Conservation (phyloP, 2,797 vertebrate genomes). For the Chromis chromis region DNA sequence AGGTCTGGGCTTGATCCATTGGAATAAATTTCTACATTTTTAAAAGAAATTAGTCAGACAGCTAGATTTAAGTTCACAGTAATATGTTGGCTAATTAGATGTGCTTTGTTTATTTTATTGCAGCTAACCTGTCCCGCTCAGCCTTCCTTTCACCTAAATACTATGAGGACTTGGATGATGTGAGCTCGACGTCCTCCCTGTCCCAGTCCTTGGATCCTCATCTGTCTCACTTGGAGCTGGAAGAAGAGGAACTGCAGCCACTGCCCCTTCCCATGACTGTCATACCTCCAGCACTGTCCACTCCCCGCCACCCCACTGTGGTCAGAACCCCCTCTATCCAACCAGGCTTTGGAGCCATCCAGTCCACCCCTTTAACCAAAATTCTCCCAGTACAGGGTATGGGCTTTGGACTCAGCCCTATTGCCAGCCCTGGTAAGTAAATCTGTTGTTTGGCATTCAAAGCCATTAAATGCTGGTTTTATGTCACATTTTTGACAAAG, state of each 20-base stretch:
- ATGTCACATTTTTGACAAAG: background rate
- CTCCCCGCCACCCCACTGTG: constrained; percentile 88
- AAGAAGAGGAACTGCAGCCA: constrained; percentile 79
- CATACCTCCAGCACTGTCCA: constrained; percentile 59
- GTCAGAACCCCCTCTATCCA: constrained; percentile 92
- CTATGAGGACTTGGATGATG: constrained; percentile 93
- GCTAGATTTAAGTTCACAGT: too few relatives aligned
- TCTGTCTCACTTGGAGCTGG: constrained; percentile 75
- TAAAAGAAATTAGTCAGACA: too few relatives aligned
- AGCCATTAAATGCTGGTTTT: background rate
- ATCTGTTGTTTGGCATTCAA: constrained; percentile 5
- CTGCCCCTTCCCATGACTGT: constrained; percentile 45
- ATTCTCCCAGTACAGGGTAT: constrained; percentile 69
- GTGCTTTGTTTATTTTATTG: constrained; percentile 15
- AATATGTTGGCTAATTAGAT: background rate
- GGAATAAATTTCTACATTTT: too few relatives aligned
- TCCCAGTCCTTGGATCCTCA: constrained; percentile 89
- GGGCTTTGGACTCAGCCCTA: constrained; percentile 73
- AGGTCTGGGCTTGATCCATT: too few relatives aligned
- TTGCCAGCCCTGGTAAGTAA: constrained; percentile 83
- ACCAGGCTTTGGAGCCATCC: constrained; percentile 85
- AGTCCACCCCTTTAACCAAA: constrained; percentile 86
- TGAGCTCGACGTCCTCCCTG: constrained; percentile 91
- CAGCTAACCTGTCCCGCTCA: constrained; percentile 93
- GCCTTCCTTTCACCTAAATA: constrained; percentile 95